A percentile compares a stretch with the other conserved stretches of the same genome.
phyloP scores from a whole-genome alignment of 2,888 invertebrate genomes.

The Muscina levida region DNA sequence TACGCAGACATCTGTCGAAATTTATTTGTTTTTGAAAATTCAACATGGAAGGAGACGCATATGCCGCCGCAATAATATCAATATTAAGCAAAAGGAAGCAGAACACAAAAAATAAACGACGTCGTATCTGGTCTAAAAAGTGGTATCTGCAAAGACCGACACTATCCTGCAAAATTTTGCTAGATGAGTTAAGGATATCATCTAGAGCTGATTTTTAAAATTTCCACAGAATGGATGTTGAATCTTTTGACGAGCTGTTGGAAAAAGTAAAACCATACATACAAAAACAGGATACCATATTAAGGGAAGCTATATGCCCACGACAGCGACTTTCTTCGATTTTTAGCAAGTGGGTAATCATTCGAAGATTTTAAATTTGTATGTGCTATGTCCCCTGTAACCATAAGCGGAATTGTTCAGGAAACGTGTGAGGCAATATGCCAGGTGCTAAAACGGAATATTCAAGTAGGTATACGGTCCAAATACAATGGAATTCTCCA shows the following conservation, averaged over 20 bases:
- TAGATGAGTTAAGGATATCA: not conserved
- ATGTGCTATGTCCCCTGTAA: not conserved
- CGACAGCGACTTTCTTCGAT: not conserved
- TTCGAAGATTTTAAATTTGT: constrained; percentile 2
- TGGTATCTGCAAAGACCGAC: not conserved
- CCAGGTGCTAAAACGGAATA: not conserved
- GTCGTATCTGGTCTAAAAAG: not conserved
- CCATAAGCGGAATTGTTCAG: not conserved
- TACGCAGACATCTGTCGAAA: no score
- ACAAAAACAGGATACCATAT: not conserved
- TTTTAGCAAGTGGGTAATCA: not conserved
- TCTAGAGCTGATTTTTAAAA: not conserved
- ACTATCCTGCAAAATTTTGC: not conserved
- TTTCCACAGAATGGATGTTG: not conserved
- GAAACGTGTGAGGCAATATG: constrained; percentile 7
- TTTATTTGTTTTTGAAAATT: no score
- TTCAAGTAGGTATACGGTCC: not conserved
- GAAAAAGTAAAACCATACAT: not conserved
- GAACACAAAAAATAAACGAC: not conserved
- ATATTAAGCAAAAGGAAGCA: no score
- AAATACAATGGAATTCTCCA: no score
- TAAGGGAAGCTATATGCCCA: not conserved
- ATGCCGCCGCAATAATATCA: no score
- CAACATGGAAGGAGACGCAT: no score
- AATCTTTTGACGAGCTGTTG: not conserved